phyloP scores from a whole-genome alignment of 1,140 invertebrate genomes.

The Drosophila bocqueti region DNA sequence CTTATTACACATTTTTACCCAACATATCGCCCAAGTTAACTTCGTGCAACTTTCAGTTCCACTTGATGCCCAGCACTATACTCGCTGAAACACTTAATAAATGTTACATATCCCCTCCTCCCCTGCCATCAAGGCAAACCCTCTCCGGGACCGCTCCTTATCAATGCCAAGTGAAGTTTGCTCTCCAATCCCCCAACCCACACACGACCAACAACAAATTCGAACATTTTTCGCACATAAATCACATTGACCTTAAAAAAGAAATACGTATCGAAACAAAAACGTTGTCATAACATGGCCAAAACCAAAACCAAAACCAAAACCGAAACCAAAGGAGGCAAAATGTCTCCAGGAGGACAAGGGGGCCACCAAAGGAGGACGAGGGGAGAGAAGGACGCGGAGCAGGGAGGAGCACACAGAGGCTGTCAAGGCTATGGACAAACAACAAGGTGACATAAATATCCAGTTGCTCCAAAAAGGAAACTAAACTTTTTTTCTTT shows the following conservation, averaged over 20 bases:
- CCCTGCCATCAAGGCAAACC: neutral
- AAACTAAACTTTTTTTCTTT: slow-evolving; percentile 57
- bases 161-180: slow-evolving; percentile 55
- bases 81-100: slow-evolving; percentile 35
- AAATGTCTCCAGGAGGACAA: neutral
- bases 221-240: slow-evolving; percentile 69
- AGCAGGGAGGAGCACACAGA: slow-evolving; percentile 8
- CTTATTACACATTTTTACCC: neutral
- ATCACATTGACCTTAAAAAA: slow-evolving; percentile 80
- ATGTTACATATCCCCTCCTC: neutral
- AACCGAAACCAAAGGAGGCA: slow-evolving; percentile 29
- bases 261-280: slow-evolving; percentile 36
- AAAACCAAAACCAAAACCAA: slow-evolving; percentile 29
- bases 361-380: slow-evolving; percentile 1
- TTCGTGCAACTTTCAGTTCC: slow-evolving; percentile 28
- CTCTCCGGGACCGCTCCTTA: slow-evolving; percentile 14
- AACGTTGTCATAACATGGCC: slow-evolving; percentile 65
- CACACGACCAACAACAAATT: slow-evolving; percentile 29
- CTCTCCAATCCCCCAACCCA: slow-evolving; percentile 25
- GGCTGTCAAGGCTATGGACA: slow-evolving; percentile 60
- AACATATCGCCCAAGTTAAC: neutral
- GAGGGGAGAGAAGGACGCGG: neutral
- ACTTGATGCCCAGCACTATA: slow-evolving; percentile 6
- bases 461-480: slow-evolving; percentile 76
- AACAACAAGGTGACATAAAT: slow-evolving; percentile 80